Evolutionary conservation across 2,797 vertebrate species (phyloP).

Genomic region (Coreius guichenoti): DNA sequence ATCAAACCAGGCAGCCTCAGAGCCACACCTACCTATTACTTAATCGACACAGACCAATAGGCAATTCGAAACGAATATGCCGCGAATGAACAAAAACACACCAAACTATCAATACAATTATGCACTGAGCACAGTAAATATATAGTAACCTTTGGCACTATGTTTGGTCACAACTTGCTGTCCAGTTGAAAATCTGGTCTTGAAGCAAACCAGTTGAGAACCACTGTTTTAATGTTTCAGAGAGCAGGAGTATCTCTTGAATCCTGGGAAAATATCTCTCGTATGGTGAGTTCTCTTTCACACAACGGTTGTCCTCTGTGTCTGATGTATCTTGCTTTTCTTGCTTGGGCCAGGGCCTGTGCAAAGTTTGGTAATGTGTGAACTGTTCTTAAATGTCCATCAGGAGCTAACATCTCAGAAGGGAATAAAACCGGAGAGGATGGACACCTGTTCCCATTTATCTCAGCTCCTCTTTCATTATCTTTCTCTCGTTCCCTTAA

Average conservation of each 20-base stretch:
- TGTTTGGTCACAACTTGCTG: background rate
- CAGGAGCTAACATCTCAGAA: slow-evolving; percentile 50
- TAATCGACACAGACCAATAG: background rate
- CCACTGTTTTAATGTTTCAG: slow-evolving; percentile 9
- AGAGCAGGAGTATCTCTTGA: slow-evolving; percentile 36
- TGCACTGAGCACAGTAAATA: background rate
- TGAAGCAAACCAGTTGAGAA: slow-evolving; percentile 14
- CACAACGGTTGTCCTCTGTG: slow-evolving; percentile 67
- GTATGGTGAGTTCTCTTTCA: slow-evolving; percentile 67
- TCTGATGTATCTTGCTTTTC: slow-evolving; percentile 76
- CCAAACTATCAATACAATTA: background rate
- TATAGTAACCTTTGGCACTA: background rate
- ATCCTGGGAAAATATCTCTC: slow-evolving; percentile 62
- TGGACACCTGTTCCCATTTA: background rate
- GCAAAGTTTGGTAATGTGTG: slow-evolving; percentile 66
- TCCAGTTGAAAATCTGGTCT: background rate
- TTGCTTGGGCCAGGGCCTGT: slow-evolving; percentile 70
- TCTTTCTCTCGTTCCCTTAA: background rate
- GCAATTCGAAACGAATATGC: background rate
- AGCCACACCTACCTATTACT: background rate
- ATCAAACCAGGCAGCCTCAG: background rate
- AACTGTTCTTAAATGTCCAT: slow-evolving; percentile 57
- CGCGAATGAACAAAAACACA: background rate
- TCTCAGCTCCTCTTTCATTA: slow-evolving; percentile 27
- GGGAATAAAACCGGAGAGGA: slow-evolving; percentile 32